Conservation (phyloP, 2,888 invertebrate species). For the Pyralis farinalis region DNA sequence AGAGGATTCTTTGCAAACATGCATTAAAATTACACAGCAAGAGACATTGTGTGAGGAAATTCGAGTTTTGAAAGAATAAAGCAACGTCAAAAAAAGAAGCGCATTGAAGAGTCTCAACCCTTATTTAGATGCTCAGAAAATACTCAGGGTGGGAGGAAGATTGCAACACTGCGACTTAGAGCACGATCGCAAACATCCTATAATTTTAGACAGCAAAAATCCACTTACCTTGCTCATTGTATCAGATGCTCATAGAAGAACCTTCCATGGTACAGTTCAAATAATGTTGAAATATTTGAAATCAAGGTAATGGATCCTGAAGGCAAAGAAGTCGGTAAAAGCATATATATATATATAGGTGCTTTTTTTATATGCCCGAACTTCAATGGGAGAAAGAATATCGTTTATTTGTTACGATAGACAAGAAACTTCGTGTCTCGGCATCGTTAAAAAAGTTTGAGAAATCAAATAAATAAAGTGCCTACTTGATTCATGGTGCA, state of each 20-base stretch:
- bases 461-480: too few relatives aligned
- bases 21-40: constrained; percentile 10
- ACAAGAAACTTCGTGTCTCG: too few relatives aligned
- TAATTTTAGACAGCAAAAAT: background rate
- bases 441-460: too few relatives aligned
- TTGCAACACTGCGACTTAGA: background rate
- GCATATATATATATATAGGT: constrained; percentile 1
- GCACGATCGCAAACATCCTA: background rate
- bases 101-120: constrained; percentile 1
- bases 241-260: constrained; percentile 6
- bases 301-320: constrained; percentile 4
- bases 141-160: constrained; percentile 1
- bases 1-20: constrained; percentile 3
- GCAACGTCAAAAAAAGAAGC: constrained; percentile 1
- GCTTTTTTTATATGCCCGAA: constrained; percentile 2
- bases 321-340: background rate
- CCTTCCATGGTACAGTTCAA: constrained; percentile 9
- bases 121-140: background rate
- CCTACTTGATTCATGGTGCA: too few relatives aligned
- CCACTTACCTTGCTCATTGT: background rate
- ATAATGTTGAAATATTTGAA: constrained; percentile 3
- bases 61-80: background rate
- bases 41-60: constrained; percentile 10
- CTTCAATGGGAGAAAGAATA: too few relatives aligned
- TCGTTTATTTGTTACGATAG: too few relatives aligned